phyloP scores from a whole-genome alignment of 2,888 invertebrate genomes.

The Clusia tigrina region DNA sequence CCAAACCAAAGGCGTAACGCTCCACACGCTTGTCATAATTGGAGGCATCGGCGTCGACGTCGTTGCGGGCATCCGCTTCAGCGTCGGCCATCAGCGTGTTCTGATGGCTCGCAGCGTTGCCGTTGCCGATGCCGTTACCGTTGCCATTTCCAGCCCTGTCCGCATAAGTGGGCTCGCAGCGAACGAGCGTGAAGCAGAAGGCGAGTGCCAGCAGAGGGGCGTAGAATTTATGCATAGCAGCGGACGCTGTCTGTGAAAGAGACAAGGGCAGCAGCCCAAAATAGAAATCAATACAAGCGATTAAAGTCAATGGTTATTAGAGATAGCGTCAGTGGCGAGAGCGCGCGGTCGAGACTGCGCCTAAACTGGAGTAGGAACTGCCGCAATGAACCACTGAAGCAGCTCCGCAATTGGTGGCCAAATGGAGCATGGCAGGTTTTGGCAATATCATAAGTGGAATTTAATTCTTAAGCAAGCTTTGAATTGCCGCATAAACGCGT shows the following conservation, averaged over 20 bases:
- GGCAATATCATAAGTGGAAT: too few relatives aligned
- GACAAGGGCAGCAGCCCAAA: too few relatives aligned
- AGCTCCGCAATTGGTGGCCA: too few relatives aligned
- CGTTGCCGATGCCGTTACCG: conserved; percentile 24
- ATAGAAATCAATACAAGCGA: too few relatives aligned
- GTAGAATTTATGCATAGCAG: conserved; percentile 41
- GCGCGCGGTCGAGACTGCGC: too few relatives aligned
- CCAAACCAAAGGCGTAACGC: conserved; percentile 76
- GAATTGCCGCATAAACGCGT: too few relatives aligned
- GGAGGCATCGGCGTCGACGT: conserved; percentile 28
- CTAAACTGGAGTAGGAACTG: too few relatives aligned
- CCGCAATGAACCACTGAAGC: too few relatives aligned
- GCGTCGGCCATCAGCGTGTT: conserved; percentile 32
- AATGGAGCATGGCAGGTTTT: too few relatives aligned
- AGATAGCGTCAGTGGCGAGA: too few relatives aligned
- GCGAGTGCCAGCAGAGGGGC: conserved; percentile 47
- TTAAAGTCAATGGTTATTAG: too few relatives aligned
- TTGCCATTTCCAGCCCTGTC: conserved; percentile 34
- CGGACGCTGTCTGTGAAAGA: conserved; percentile 40
- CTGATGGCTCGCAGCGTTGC: conserved; percentile 34
- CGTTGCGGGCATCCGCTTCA: conserved; percentile 38
- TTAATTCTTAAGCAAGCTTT: too few relatives aligned
- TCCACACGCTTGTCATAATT: conserved; percentile 68
- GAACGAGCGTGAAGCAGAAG: conserved; percentile 48
- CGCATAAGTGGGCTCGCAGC: conserved; percentile 47